Conservation (phyloP, 2,888 invertebrate species). For the Ptychoptera contaminata region DNA sequence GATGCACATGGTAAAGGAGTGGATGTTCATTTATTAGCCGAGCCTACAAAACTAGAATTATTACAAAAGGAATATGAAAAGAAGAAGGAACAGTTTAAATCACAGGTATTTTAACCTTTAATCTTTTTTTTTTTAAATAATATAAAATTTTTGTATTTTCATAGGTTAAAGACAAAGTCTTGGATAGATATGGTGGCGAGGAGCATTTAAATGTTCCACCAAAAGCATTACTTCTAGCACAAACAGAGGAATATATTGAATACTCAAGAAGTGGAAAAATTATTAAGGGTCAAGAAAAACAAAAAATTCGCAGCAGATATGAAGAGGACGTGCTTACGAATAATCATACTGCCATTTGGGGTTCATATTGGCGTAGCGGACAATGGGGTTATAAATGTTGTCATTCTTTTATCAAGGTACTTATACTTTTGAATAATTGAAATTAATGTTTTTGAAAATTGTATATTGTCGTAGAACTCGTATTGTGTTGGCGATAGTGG, state of each 20-base stretch:
- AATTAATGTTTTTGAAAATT: neutral
- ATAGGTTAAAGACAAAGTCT: slow-evolving; percentile 64
- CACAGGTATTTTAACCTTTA: slow-evolving; percentile 37
- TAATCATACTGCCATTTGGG: slow-evolving; percentile 92
- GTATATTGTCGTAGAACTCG: slow-evolving; percentile 41
- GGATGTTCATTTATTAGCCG: slow-evolving; percentile 89
- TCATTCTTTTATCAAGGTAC: slow-evolving; percentile 67
- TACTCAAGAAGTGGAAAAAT: slow-evolving; percentile 88
- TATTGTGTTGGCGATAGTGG: slow-evolving; percentile 62
- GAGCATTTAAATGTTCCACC: slow-evolving; percentile 83
- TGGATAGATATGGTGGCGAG: slow-evolving; percentile 89
- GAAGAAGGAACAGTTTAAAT: slow-evolving; percentile 80
- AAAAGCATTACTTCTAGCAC: slow-evolving; percentile 68
- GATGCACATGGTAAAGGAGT: slow-evolving; percentile 86
- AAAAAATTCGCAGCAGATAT: slow-evolving; percentile 69
- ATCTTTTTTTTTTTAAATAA: neutral
- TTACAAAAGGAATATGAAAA: slow-evolving; percentile 78
- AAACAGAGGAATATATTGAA: slow-evolving; percentile 90
- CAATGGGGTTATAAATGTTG: slow-evolving; percentile 97
- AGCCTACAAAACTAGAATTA: slow-evolving; percentile 92
- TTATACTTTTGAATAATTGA: neutral
- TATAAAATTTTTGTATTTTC: slow-evolving; percentile 34
- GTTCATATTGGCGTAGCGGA: slow-evolving; percentile 86
- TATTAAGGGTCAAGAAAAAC: slow-evolving; percentile 75
- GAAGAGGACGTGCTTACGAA: slow-evolving; percentile 86